Evolutionary conservation across 2,113 vertebrate genomes (phyloP).

Genomic region (Ameiurus melas): DNA sequence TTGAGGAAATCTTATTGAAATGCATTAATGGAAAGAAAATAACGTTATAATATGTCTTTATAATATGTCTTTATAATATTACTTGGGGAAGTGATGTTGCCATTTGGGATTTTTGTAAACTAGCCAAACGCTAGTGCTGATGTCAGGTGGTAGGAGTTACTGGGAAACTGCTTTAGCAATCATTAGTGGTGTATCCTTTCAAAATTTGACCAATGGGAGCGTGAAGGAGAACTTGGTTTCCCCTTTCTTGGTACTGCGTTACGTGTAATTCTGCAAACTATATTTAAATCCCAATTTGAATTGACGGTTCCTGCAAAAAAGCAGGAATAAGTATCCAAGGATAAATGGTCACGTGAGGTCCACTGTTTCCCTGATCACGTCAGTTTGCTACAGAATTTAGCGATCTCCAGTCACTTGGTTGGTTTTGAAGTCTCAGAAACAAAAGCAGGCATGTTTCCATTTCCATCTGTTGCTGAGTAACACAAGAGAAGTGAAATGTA

Average conservation of each 20-base stretch:
- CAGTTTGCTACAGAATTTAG: constrained; percentile 12
- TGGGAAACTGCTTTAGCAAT: not conserved
- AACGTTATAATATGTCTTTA: not conserved
- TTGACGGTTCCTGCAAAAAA: constrained; percentile 23
- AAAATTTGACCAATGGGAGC: not conserved
- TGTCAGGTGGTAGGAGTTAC: not conserved
- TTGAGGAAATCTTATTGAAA: not conserved
- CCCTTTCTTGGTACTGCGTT: not conserved
- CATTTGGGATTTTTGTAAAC: not conserved
- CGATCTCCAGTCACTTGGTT: not conserved
- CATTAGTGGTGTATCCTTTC: not conserved
- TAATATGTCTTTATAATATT: not conserved
- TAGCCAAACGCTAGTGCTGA: not conserved
- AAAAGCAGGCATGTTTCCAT: constrained; percentile 9
- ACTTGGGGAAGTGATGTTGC: not conserved
- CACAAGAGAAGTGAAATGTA: constrained; percentile 25
- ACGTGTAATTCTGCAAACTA: constrained; percentile 37
- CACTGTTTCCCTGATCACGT: not conserved
- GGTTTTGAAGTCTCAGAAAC: not conserved
- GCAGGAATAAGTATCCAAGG: constrained; percentile 44
- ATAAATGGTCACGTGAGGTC: constrained; percentile 34
- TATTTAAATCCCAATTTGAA: constrained; percentile 49
- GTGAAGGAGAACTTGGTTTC: constrained; percentile 3
- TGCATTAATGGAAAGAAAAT: not conserved
- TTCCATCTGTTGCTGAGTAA: not conserved